Evolutionary conservation across 2,797 vertebrate genomes (phyloP).

Genomic region (Agapornis canus): DNA sequence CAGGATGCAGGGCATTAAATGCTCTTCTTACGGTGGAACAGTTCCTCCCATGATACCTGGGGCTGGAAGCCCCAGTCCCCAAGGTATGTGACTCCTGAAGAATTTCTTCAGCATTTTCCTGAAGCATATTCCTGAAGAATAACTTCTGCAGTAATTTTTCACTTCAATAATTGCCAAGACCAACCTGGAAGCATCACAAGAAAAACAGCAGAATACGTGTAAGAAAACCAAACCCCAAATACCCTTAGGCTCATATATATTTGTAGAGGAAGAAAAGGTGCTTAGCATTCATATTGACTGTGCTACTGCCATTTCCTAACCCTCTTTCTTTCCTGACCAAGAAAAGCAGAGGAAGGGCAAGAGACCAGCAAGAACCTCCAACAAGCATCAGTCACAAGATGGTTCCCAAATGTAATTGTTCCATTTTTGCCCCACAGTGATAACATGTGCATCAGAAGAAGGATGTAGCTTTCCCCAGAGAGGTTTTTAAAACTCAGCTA

Average conservation of each 20-base stretch:
- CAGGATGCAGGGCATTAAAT: neutral
- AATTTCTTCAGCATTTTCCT: neutral
- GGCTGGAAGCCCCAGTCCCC: neutral
- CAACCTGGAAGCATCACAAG: neutral
- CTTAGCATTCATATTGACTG: accelerated
- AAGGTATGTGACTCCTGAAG: accelerated
- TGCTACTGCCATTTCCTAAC: neutral
- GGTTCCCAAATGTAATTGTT: neutral
- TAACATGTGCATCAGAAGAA: neutral
- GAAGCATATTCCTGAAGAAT: too few species aligned
- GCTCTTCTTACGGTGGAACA: accelerated
- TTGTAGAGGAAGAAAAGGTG: neutral
- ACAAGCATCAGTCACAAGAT: neutral
- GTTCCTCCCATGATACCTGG: accelerated
- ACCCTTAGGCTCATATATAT: neutral
- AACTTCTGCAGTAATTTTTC: neutral
- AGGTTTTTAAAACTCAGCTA: accelerated
- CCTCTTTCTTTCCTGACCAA: neutral
- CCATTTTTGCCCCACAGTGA: neutral
- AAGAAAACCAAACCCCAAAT: neutral
- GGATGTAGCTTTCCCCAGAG: neutral
- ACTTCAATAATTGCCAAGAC: neutral
- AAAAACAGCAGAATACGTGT: neutral
- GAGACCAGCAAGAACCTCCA: neutral
- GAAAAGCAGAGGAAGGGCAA: neutral